Evolutionary conservation across 2,113 vertebrate genomes (phyloP).

Genomic region (Pterocles orientalis): DNA sequence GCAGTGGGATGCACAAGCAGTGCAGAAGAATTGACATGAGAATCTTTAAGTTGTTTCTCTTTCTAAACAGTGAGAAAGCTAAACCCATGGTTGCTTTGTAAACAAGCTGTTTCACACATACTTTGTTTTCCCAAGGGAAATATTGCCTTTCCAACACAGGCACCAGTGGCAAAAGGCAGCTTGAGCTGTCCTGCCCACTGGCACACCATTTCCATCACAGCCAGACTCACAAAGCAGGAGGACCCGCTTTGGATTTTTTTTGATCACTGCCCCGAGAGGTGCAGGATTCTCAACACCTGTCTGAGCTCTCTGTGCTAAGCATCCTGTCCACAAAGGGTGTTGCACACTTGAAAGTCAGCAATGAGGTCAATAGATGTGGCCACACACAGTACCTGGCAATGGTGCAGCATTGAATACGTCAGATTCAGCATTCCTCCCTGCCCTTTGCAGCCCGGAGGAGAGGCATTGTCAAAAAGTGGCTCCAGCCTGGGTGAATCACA

Average conservation of each 20-base stretch:
- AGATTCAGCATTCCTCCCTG: not conserved
- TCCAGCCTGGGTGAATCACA: not conserved
- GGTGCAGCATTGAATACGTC: not conserved
- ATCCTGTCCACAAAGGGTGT: not conserved
- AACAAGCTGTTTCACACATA: not conserved
- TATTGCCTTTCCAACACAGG: not conserved
- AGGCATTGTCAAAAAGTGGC: not conserved
- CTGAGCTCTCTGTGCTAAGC: not conserved
- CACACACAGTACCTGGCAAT: rapidly evolving
- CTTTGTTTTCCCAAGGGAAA: not conserved
- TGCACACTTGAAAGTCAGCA: not conserved
- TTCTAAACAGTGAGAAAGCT: not conserved
- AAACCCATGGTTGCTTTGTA: not conserved
- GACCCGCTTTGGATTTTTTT: not conserved
- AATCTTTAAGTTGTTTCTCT: not conserved
- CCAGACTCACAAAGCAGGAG: not conserved
- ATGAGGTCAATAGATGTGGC: not conserved
- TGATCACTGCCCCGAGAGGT: not conserved
- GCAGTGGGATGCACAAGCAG: too few species aligned
- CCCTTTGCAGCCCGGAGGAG: not conserved
- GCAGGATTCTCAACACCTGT: not conserved
- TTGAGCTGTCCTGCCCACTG: not conserved
- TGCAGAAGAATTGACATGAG: not conserved
- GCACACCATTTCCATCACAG: not conserved
- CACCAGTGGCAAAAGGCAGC: not conserved